A percentile compares a stretch with the other conserved stretches of the same genome.
Conservation (phyloP, 53 echinoderm and acorn worm genomes). For the Stichopus horrens region DNA sequence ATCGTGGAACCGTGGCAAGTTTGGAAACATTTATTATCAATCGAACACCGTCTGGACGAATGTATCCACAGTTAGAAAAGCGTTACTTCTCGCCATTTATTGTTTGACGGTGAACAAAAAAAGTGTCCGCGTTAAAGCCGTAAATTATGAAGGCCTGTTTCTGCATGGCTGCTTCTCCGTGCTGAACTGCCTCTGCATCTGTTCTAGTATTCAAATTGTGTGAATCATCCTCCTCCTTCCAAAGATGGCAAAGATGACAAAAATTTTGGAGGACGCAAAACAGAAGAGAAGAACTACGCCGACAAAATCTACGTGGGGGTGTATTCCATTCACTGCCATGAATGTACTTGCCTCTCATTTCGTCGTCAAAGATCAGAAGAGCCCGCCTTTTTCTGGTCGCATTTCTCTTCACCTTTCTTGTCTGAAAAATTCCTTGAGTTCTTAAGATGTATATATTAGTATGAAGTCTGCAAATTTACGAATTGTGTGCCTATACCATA, state of each 20-base stretch:
- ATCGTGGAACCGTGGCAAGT: no score
- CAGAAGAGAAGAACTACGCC: neutral
- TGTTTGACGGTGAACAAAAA: no score
- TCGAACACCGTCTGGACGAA: no score
- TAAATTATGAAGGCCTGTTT: neutral
- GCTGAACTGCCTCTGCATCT: neutral
- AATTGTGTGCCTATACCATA: neutral
- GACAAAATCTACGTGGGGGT: neutral
- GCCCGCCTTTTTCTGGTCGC: no score
- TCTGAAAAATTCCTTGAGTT: neutral
- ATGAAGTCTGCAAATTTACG: neutral
- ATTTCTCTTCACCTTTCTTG: no score
- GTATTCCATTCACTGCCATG: neutral
- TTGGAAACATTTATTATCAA: no score
- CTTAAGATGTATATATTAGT: neutral
- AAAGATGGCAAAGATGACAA: no score
- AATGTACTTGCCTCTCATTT: neutral
- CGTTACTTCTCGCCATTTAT: no score
- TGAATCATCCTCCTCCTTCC: neutral
- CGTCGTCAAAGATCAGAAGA: neutral
- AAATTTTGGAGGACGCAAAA: neutral
- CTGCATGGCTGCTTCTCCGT: neutral
- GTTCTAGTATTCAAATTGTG: neutral
- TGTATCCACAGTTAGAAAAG: no score
- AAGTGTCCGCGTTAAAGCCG: neutral